Percentiles rank a stretch among this genome's conserved stretches.
These are phyloP conservation scores for Lepidurus couesii DNA, from an alignment of 1,140 invertebrate genomes.

Conservation along the genomic window DNA sequence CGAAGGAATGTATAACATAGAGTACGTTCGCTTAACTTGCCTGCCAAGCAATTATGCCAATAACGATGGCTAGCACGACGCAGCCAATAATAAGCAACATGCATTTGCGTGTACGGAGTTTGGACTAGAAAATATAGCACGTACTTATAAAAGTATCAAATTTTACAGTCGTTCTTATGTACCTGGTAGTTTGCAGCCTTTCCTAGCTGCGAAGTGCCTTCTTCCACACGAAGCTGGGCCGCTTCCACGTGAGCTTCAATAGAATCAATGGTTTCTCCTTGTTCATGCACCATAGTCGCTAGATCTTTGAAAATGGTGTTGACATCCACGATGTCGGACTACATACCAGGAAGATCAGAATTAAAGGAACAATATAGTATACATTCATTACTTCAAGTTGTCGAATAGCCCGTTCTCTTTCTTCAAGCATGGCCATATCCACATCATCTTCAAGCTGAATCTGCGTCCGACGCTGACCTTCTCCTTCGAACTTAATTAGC, in stretches of 20 bases:
- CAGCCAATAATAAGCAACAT: slow-evolving; percentile 61
- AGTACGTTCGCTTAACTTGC: slow-evolving; percentile 33
- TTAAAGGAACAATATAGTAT: background rate
- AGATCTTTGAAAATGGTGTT: slow-evolving; percentile 74
- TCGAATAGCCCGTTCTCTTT: slow-evolving; percentile 81
- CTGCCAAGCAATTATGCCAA: slow-evolving; percentile 57
- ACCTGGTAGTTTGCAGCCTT: slow-evolving; percentile 76
- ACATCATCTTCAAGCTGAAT: slow-evolving; percentile 77
- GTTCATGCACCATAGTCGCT: slow-evolving; percentile 91
- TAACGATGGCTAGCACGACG: slow-evolving; percentile 62
- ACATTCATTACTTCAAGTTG: slow-evolving; percentile 71
- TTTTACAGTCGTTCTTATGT: slow-evolving; percentile 30
- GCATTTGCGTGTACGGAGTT: slow-evolving; percentile 79
- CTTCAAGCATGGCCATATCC: slow-evolving; percentile 75
- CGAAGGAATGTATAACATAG: background rate
- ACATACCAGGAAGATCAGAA: slow-evolving; percentile 24
- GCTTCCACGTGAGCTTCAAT: slow-evolving; percentile 94
- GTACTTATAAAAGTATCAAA: background rate
- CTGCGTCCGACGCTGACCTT: slow-evolving; percentile 44
- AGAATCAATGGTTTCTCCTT: slow-evolving; percentile 92
- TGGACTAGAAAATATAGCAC: slow-evolving; percentile 57
- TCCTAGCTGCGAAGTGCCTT: slow-evolving; percentile 70
- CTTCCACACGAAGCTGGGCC: slow-evolving; percentile 76
- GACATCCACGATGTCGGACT: slow-evolving; percentile 42
- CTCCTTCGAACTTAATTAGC: background rate